phyloP scores from a whole-genome alignment of 1,140 invertebrate genomes.

The Eriosoma lanigerum region DNA sequence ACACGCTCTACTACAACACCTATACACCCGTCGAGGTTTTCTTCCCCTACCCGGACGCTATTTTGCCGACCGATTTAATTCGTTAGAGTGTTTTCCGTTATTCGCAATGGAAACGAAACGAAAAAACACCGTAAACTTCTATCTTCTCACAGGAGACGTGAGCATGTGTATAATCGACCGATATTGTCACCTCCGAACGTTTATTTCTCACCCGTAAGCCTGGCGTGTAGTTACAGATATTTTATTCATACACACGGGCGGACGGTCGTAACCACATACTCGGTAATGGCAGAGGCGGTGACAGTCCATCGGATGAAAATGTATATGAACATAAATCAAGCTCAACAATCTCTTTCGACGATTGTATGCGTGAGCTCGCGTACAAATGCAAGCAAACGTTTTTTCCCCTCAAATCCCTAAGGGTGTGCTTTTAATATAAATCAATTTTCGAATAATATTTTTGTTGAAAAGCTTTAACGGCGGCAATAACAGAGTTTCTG shows the following conservation, averaged over 20 bases:
- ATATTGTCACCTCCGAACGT: background rate
- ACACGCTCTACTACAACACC: background rate
- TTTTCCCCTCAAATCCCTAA: background rate
- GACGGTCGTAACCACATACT: background rate
- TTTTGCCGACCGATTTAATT: constrained; percentile 28
- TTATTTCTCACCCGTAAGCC: background rate
- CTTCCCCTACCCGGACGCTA: too few relatives aligned
- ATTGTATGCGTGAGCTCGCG: background rate
- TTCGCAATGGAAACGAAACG: background rate
- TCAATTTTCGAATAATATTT: constrained; percentile 3
- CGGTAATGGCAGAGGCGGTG: too few relatives aligned
- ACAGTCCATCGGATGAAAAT: background rate
- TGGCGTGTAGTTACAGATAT: background rate
- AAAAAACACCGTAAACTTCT: background rate
- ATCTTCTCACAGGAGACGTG: background rate
- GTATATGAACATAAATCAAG: constrained; percentile 19
- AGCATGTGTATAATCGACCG: background rate
- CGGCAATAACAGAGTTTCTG: background rate
- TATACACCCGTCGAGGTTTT: too few relatives aligned
- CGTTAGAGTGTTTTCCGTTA: constrained; percentile 38
- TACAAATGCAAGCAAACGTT: constrained; percentile 25
- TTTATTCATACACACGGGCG: constrained; percentile 14
- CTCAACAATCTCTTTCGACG: background rate
- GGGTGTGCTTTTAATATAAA: constrained; percentile 10
- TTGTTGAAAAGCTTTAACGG: background rate